Percentiles rank a stretch among this genome's conserved stretches.
phyloP scores from a whole-genome alignment of 2,113 vertebrate genomes.

The Recurvirostra avosetta region DNA sequence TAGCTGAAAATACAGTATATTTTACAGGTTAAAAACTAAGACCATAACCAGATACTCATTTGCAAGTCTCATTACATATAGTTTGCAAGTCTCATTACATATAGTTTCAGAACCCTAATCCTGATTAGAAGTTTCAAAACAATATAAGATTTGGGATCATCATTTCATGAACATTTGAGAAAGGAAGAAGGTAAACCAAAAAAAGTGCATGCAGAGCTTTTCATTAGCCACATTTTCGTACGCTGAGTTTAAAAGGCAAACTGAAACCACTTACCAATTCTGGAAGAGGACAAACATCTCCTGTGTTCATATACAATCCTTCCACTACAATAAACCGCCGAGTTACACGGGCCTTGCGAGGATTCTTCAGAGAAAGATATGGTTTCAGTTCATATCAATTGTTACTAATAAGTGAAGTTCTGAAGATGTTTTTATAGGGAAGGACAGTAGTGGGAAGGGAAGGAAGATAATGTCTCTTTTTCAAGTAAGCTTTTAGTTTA shows the following conservation, averaged over 20 bases:
- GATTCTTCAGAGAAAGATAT: slow-evolving; percentile 76
- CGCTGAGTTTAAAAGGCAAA: not conserved
- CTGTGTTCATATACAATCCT: slow-evolving; percentile 93
- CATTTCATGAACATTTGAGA: not conserved
- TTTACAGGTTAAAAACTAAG: not conserved
- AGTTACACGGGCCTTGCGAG: slow-evolving; percentile 92
- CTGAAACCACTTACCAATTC: slow-evolving; percentile 82
- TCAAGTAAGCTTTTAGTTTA: not conserved
- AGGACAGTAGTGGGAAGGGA: not conserved
- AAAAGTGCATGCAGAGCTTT: not conserved
- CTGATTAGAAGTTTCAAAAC: not conserved
- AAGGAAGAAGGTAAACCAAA: not conserved
- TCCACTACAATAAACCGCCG: slow-evolving; percentile 91
- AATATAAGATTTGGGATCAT: not conserved
- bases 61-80: not conserved
- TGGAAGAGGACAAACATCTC: slow-evolving; percentile 91
- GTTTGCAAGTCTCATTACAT: not conserved
- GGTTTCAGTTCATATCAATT: not conserved
- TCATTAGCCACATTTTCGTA: not conserved
- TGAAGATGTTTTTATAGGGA: not conserved
- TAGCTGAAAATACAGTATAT: not conserved
- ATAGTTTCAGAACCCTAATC: not conserved
- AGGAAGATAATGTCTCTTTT: not conserved
- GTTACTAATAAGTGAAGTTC: not conserved
- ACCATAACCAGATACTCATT: not conserved